A percentile compares a stretch with the other conserved stretches of the same genome.
Evolutionary conservation across 2,888 invertebrate genomes (phyloP).

Genomic region (Drosophila neonasuta): DNA sequence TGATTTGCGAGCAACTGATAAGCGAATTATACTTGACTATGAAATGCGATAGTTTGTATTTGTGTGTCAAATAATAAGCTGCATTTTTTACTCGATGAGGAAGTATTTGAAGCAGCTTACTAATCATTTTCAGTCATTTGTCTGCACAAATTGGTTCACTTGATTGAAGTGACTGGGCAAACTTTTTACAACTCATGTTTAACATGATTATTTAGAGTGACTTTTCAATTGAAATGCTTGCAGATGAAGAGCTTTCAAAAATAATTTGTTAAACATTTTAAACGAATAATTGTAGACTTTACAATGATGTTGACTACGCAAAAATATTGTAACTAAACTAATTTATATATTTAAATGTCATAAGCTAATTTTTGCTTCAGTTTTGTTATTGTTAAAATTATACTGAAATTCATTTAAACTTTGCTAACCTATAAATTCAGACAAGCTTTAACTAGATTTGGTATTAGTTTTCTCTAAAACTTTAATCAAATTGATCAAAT

Average conservation of each 20-base stretch:
- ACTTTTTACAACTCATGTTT: neutral
- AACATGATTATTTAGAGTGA: neutral
- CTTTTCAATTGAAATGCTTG: neutral
- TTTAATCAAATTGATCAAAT: no score
- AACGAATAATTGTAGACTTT: neutral
- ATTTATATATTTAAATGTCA: no score
- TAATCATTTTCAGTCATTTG: neutral
- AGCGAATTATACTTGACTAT: neutral
- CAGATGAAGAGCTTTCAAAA: neutral
- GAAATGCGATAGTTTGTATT: neutral
- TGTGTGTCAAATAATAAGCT: neutral
- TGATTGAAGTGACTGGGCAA: neutral
- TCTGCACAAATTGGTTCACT: neutral
- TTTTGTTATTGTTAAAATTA: no score
- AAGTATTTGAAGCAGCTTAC: neutral
- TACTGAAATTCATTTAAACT: no score
- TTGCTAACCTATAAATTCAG: no score
- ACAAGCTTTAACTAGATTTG: no score
- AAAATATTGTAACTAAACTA: no score
- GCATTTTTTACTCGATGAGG: neutral
- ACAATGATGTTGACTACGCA: no score
- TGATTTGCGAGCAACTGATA: constrained; percentile 6
- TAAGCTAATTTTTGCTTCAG: no score
- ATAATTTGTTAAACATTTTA: neutral
- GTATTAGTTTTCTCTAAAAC: no score